Conservation (phyloP, 2,797 vertebrate species). For the Rhinoraja longicauda region DNA sequence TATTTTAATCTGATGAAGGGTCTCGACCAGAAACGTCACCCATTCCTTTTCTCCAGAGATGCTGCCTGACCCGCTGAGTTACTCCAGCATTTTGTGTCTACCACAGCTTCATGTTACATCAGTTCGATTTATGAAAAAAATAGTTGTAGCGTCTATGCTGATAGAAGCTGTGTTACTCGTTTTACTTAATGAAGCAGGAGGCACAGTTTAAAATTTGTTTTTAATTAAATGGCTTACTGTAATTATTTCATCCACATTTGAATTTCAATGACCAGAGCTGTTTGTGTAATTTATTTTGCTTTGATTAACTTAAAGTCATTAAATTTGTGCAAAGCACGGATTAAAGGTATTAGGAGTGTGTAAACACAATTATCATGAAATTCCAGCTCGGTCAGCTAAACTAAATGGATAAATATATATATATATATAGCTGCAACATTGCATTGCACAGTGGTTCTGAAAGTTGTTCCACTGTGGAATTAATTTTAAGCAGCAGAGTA, state of each 20-base stretch:
- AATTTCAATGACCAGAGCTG: not conserved
- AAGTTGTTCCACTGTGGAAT: no score
- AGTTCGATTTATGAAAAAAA: not conserved
- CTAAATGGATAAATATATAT: no score
- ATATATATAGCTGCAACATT: no score
- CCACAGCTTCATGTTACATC: not conserved
- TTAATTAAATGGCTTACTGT: not conserved
- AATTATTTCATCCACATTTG: not conserved
- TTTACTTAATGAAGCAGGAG: not conserved
- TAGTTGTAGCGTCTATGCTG: not conserved
- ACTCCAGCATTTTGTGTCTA: no score
- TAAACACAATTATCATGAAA: not conserved
- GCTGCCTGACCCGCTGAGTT: no score
- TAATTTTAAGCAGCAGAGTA: no score
- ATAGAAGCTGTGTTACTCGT: not conserved
- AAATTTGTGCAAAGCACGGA: not conserved
- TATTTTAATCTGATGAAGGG: no score
- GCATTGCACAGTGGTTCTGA: no score
- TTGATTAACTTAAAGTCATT: not conserved
- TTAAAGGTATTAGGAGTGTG: not conserved
- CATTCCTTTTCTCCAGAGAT: no score
- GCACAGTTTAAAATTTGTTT: not conserved
- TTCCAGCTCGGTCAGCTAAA: no score
- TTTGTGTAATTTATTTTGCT: not conserved
- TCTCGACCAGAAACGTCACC: no score